These are phyloP conservation scores for Tyrannus savana DNA, from an alignment of 2,113 vertebrate species.

Conservation along the genomic window DNA sequence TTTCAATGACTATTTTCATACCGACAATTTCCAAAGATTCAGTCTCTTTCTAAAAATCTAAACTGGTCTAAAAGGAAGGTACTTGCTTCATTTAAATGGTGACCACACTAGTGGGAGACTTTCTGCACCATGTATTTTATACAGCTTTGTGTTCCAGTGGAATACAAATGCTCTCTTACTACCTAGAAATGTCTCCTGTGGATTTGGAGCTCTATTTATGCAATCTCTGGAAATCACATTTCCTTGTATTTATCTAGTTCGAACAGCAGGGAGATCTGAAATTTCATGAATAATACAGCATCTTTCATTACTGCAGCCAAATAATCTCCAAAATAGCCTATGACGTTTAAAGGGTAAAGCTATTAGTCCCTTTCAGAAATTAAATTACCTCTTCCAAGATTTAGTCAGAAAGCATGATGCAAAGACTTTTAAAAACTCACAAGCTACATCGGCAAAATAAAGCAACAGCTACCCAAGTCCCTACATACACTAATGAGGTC, in stretches of 20 bases:
- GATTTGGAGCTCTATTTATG: neutral
- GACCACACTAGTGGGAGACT: neutral
- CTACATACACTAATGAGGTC: neutral
- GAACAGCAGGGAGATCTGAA: neutral
- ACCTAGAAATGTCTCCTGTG: neutral
- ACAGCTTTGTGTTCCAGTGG: neutral
- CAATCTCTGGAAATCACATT: neutral
- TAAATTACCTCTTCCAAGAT: neutral
- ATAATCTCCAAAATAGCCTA: neutral
- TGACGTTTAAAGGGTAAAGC: constrained; percentile 12
- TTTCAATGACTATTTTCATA: neutral
- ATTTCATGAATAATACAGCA: neutral
- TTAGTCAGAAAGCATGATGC: neutral
- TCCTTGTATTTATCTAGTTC: neutral
- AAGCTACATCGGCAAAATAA: neutral
- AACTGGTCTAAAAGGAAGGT: neutral
- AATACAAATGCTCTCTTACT: neutral
- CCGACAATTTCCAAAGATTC: neutral
- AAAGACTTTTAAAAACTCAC: neutral
- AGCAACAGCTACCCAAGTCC: neutral
- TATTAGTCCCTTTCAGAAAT: neutral
- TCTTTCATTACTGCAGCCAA: neutral
- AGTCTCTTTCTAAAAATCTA: neutral
- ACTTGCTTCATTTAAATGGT: neutral
- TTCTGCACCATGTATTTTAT: neutral